Conservation (phyloP, 1,140 invertebrate genomes). For the Eulimnadia texana region DNA sequence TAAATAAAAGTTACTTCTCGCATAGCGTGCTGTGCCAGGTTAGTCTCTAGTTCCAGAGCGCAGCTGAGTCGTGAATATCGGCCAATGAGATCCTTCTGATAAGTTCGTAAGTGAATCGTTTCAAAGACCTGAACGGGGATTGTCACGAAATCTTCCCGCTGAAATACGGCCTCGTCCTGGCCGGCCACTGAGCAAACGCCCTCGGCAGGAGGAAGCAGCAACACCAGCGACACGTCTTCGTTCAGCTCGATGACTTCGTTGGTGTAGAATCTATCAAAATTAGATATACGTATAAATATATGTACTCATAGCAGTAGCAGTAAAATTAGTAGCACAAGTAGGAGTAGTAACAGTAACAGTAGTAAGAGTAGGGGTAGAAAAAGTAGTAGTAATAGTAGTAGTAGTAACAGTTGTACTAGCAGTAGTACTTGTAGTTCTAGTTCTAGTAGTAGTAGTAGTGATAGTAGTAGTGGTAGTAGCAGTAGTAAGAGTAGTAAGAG, state of each 20-base stretch:
- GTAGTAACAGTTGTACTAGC: no score
- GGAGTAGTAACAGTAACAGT: no score
- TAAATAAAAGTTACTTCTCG: slow-evolving; percentile 49
- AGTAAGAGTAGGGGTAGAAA: no score
- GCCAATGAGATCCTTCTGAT: slow-evolving; percentile 71
- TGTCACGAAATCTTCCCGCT: slow-evolving; percentile 61
- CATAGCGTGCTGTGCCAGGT: slow-evolving; percentile 81
- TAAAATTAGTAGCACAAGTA: no score
- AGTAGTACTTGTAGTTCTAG: no score
- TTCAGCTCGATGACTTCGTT: slow-evolving; percentile 81
- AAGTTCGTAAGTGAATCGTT: slow-evolving; percentile 83
- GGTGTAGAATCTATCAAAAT: slow-evolving; percentile 67
- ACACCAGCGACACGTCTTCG: slow-evolving; percentile 70
- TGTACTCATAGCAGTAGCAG: no score
- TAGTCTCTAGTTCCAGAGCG: slow-evolving; percentile 78
- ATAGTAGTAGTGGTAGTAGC: no score
- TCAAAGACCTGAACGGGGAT: slow-evolving; percentile 72
- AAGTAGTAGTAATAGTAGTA: no score
- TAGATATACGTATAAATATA: no score
- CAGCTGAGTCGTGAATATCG: slow-evolving; percentile 81
- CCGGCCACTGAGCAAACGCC: slow-evolving; percentile 79
- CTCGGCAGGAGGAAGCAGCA: slow-evolving; percentile 77
- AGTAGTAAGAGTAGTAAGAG: no score
- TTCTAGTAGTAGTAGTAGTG: no score
- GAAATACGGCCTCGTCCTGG: slow-evolving; percentile 50